Conservation (phyloP, 2,888 invertebrate genomes). For the Camptogramma bilineatum region DNA sequence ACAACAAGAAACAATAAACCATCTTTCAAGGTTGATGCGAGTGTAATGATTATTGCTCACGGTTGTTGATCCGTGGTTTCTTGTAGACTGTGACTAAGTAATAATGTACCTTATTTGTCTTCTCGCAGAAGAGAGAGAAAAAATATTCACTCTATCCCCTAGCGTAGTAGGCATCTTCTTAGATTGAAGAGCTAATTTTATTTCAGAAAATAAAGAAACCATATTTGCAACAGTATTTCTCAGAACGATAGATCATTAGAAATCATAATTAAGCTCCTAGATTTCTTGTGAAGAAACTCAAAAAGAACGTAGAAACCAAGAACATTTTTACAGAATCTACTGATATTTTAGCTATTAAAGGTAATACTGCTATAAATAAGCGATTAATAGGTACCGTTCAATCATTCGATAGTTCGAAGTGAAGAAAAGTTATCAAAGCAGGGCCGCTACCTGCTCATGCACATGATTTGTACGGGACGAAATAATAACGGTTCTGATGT, state of each 20-base stretch:
- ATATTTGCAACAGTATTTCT: too few species aligned
- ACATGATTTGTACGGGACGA: conserved; percentile 58
- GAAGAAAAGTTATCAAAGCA: conserved; percentile 36
- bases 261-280: too few species aligned
- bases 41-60: conserved; percentile 81
- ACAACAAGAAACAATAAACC: conserved; percentile 82
- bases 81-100: neutral
- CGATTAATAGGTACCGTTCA: conserved; percentile 10
- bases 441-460: conserved; percentile 57
- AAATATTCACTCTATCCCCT: too few species aligned
- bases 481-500: conserved; percentile 67
- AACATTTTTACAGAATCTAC: too few species aligned
- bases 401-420: conserved; percentile 31
- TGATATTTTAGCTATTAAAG: too few species aligned
- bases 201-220: too few species aligned
- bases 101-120: neutral
- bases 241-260: too few species aligned
- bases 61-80: conserved; percentile 66
- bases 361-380: neutral
- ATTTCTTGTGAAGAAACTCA: too few species aligned
- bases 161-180: neutral
- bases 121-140: neutral
- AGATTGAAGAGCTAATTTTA: too few species aligned
- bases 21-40: conserved; percentile 80
- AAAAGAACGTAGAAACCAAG: too few species aligned